These are phyloP conservation scores for Odontophorus gujanensis DNA, from an alignment of 2,113 vertebrate genomes.

Conservation along the genomic window DNA sequence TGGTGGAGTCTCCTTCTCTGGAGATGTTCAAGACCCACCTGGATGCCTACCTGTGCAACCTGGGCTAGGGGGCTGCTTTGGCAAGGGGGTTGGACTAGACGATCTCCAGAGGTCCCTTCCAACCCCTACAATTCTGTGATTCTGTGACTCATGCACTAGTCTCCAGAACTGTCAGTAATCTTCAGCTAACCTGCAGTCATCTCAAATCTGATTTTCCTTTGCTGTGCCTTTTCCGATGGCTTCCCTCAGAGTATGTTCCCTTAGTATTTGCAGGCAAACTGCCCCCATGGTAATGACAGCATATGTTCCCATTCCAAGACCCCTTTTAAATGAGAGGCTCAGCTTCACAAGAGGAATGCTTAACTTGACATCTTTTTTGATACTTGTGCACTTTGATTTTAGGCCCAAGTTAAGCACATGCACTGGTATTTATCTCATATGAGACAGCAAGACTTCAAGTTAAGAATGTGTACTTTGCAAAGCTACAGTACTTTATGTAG, in stretches of 20 bases:
- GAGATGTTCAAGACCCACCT: too few relatives aligned
- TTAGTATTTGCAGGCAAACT: neutral
- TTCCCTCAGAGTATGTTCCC: neutral
- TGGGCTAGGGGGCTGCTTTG: too few relatives aligned
- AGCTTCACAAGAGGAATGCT: neutral
- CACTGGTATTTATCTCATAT: neutral
- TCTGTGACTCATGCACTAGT: neutral
- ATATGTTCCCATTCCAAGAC: neutral
- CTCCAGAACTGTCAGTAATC: neutral
- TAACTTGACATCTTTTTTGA: neutral
- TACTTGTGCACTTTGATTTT: neutral
- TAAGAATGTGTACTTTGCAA: neutral
- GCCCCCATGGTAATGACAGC: rapidly evolving
- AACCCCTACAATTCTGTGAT: too few relatives aligned
- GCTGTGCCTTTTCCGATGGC: neutral
- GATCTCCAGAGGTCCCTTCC: too few relatives aligned
- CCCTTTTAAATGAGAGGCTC: neutral
- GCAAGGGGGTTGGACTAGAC: too few relatives aligned
- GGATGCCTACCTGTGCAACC: too few relatives aligned
- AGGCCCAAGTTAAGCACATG: neutral
- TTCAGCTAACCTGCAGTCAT: neutral
- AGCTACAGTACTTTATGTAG: neutral
- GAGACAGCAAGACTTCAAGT: neutral
- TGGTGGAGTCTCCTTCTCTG: too few relatives aligned
- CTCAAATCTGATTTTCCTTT: neutral